A percentile compares a stretch with the other conserved stretches of the same genome.
Evolutionary conservation across 2,113 vertebrate genomes (phyloP).

Genomic region (Chionis minor): DNA sequence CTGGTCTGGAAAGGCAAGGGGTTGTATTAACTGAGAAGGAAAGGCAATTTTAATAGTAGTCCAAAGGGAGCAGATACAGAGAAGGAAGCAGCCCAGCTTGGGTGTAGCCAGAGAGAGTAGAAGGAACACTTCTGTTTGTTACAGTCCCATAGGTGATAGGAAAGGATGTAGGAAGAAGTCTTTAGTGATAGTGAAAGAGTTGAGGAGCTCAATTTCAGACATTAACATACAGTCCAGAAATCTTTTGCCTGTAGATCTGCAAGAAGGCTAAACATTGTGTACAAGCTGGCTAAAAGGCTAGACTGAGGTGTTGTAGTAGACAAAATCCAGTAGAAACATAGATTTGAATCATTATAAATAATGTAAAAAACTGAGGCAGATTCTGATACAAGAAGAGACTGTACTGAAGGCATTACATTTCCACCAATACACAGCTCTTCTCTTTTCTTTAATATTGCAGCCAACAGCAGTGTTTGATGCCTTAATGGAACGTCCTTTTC

Average conservation of each 20-base stretch:
- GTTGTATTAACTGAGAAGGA: background rate
- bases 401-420: background rate
- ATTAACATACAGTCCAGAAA: background rate
- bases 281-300: background rate
- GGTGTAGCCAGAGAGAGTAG: background rate
- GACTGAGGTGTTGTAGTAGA: background rate
- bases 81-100: background rate
- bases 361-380: background rate
- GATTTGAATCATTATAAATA: background rate
- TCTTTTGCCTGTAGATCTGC: background rate
- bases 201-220: background rate
- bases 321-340: background rate
- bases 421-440: background rate
- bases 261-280: background rate
- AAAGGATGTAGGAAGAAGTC: background rate
- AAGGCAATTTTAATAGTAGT: background rate
- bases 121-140: background rate
- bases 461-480: background rate
- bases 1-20: background rate
- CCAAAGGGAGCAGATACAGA: background rate
- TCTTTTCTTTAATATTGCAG: constrained; percentile 7
- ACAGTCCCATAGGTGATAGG: background rate
- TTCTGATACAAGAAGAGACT: background rate
- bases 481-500: constrained; percentile 54
- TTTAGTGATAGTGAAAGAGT: background rate